These are phyloP conservation scores for Drosophila eugracilis DNA, from an alignment of 1,140 invertebrate genomes.

Conservation along the genomic window DNA sequence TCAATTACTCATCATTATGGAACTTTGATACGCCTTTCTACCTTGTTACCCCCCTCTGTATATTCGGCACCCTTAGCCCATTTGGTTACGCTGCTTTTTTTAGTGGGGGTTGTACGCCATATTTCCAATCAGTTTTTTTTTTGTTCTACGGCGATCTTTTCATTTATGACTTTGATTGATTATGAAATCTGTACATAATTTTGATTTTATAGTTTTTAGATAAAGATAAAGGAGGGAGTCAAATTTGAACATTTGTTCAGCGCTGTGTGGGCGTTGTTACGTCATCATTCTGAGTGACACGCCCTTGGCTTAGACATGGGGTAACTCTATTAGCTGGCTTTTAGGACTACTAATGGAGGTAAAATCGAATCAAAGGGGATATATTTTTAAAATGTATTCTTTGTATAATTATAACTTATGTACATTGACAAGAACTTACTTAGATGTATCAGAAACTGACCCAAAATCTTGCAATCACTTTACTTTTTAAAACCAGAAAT, in stretches of 20 bases:
- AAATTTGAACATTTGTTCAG: slow-evolving; percentile 74
- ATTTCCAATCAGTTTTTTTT: slow-evolving; percentile 36
- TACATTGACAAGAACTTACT: too few species aligned
- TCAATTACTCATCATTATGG: slow-evolving; percentile 83
- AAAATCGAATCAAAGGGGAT: not conserved
- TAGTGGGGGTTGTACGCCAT: slow-evolving; percentile 61
- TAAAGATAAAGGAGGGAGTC: slow-evolving; percentile 6
- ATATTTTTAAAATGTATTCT: not conserved
- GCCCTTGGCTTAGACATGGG: slow-evolving; percentile 17
- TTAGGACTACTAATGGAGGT: slow-evolving; percentile 18
- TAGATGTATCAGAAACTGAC: too few species aligned
- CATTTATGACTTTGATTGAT: slow-evolving; percentile 84
- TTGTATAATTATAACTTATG: not conserved
- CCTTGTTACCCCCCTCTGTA: slow-evolving; percentile 27
- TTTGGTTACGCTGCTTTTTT: slow-evolving; percentile 41
- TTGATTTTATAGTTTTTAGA: slow-evolving; percentile 57
- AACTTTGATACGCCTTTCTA: slow-evolving; percentile 56
- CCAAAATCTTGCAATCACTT: too few species aligned
- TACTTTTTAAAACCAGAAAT: too few species aligned
- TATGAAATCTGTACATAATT: slow-evolving; percentile 70
- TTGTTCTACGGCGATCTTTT: slow-evolving; percentile 54
- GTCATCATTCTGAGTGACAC: slow-evolving; percentile 31
- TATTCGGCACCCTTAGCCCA: slow-evolving; percentile 1
- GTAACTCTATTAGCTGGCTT: slow-evolving; percentile 35
- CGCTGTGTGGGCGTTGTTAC: slow-evolving; percentile 60